Conservation (phyloP, 2,113 vertebrate genomes). For the Scartelaos histophorus region DNA sequence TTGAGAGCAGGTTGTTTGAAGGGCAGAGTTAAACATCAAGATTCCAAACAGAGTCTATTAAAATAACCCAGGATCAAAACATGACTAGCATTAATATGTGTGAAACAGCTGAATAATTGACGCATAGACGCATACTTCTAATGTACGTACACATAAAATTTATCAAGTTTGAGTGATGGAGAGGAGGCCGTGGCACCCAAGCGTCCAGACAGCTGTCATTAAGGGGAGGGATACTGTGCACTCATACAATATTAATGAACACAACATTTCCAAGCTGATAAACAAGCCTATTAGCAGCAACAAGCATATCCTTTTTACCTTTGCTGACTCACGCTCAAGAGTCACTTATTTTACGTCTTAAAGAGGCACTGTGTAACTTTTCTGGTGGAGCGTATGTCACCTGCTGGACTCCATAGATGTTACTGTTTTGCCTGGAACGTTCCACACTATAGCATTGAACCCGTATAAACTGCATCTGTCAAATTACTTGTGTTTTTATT, state of each 20-base stretch:
- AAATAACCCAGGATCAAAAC: constrained; percentile 10
- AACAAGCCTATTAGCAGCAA: constrained; percentile 51
- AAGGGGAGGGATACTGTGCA: constrained; percentile 27
- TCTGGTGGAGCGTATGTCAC: too few species aligned
- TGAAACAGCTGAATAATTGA: constrained; percentile 38
- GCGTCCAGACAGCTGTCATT: constrained; percentile 52
- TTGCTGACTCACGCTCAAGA: constrained; percentile 40
- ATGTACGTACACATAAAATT: constrained; percentile 9
- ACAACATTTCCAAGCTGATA: constrained; percentile 54
- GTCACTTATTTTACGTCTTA: not conserved
- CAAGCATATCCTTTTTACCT: constrained; percentile 27
- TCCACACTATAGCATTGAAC: too few species aligned
- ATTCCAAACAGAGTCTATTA: constrained; percentile 32
- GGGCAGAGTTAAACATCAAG: constrained; percentile 13
- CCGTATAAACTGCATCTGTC: too few species aligned
- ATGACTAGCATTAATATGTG: constrained; percentile 3
- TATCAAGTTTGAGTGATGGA: constrained; percentile 24
- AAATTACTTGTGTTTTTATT: too few species aligned
- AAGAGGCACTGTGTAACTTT: not conserved
- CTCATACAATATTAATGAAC: constrained; percentile 67
- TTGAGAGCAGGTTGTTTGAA: constrained; percentile 22
- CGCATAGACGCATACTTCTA: constrained; percentile 9
- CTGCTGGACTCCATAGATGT: too few species aligned
- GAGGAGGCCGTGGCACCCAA: constrained; percentile 30
- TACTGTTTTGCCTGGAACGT: too few species aligned